These are phyloP conservation scores for Dendroctonus valens DNA, from an alignment of 1,140 invertebrate genomes.

Conservation along the genomic window DNA sequence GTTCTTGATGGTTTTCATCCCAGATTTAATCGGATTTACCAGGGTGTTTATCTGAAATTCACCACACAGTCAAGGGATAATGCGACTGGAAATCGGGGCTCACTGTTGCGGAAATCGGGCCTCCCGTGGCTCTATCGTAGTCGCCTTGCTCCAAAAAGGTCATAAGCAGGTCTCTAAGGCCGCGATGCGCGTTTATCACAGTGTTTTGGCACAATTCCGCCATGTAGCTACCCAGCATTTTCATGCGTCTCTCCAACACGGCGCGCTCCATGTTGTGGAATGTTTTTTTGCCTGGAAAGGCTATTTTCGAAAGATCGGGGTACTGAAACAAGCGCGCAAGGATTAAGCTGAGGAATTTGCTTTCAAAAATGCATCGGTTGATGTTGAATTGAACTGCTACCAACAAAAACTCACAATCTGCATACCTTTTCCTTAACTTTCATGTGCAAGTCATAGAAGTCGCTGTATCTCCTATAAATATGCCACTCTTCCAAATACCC, in stretches of 20 bases:
- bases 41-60: conserved; percentile 65
- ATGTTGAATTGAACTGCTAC: no score
- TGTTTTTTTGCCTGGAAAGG: conserved; percentile 90
- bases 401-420: neutral
- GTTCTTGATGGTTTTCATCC: conserved; percentile 77
- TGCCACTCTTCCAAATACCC: conserved; percentile 75
- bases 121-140: conserved; percentile 68
- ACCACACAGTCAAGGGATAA: neutral
- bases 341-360: neutral
- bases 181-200: conserved; percentile 63
- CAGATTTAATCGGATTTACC: conserved; percentile 79
- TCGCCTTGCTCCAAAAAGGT: conserved; percentile 78
- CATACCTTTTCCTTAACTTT: conserved; percentile 71
- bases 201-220: conserved; percentile 65
- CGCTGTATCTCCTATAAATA: conserved; percentile 81
- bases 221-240: conserved; percentile 82
- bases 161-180: conserved; percentile 67
- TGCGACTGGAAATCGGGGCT: conserved; percentile 16
- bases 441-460: conserved; percentile 85
- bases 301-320: conserved; percentile 73
- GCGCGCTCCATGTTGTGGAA: conserved; percentile 89
- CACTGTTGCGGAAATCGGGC: conserved; percentile 61
- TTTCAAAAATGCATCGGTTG: no score
- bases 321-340: conserved; percentile 57
- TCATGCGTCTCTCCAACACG: conserved; percentile 84